Conservation (phyloP, 2,797 vertebrate species). For the Propithecus deckenii region DNA sequence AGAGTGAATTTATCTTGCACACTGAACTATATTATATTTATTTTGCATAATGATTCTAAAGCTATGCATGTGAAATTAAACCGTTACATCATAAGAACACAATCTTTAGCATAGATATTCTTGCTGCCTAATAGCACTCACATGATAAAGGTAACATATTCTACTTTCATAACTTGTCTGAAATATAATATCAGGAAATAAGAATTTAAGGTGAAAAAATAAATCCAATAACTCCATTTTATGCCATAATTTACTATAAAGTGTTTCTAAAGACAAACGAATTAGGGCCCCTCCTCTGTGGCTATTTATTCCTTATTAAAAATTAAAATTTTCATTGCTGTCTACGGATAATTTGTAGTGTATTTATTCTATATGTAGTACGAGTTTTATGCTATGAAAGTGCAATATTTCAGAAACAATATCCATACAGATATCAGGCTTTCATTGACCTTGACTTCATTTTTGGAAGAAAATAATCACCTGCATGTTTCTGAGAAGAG, state of each 20-base stretch:
- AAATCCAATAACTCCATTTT: background rate
- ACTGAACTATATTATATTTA: background rate
- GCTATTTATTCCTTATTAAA: background rate
- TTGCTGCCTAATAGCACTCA: background rate
- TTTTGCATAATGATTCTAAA: background rate
- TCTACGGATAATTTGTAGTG: background rate
- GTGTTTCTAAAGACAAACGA: background rate
- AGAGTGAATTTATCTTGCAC: background rate
- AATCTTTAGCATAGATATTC: background rate
- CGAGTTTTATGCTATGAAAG: background rate
- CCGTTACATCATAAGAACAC: background rate
- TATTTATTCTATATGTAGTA: background rate
- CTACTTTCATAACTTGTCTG: background rate
- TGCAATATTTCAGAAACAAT: conserved; percentile 55
- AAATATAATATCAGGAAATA: background rate
- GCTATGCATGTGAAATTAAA: background rate
- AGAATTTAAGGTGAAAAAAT: background rate
- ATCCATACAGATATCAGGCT: background rate
- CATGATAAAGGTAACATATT: background rate
- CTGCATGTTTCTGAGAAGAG: conserved; percentile 72
- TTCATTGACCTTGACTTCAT: conserved; percentile 72
- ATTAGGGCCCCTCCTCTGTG: fast-evolving
- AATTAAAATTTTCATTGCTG: background rate
- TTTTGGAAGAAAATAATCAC: conserved; percentile 72
- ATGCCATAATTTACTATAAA: background rate